Percentiles rank a stretch among this genome's conserved stretches.
Evolutionary conservation across 2,797 vertebrate genomes (phyloP).

Genomic region (Poeciliopsis infans): DNA sequence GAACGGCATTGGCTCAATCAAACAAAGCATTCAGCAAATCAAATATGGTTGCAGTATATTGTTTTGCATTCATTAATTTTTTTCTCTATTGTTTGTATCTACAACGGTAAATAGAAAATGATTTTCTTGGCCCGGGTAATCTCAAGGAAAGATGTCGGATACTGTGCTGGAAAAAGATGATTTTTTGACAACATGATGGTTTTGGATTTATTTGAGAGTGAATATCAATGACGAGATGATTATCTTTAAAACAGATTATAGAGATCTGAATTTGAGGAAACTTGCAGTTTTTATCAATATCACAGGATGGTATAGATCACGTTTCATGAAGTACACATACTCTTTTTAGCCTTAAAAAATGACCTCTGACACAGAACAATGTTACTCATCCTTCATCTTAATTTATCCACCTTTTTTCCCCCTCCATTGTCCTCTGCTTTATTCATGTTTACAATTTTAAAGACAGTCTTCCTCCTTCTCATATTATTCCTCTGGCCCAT

Average conservation of each 20-base stretch:
- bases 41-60: constrained; percentile 70
- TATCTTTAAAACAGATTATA: constrained; percentile 48
- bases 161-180: constrained; percentile 46
- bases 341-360: constrained; percentile 12
- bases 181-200: constrained; percentile 28
- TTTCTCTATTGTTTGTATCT: constrained; percentile 78
- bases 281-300: not conserved
- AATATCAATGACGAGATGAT: constrained; percentile 49
- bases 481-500: constrained; percentile 7
- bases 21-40: constrained; percentile 61
- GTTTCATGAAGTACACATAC: not conserved
- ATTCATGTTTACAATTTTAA: constrained; percentile 17
- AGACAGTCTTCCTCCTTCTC: not conserved
- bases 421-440: not conserved
- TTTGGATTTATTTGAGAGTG: constrained; percentile 51
- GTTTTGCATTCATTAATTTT: constrained; percentile 77
- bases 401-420: not conserved
- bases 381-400: not conserved
- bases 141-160: constrained; percentile 53
- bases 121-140: constrained; percentile 57
- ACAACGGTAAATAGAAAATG: constrained; percentile 71
- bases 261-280: constrained; percentile 25
- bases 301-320: not conserved
- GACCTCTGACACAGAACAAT: constrained; percentile 10
- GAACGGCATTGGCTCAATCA: constrained; percentile 59